Base-by-base conservation (phyloP, 2,888 invertebrate genomes). In the Trachelus tabidus region DNA sequence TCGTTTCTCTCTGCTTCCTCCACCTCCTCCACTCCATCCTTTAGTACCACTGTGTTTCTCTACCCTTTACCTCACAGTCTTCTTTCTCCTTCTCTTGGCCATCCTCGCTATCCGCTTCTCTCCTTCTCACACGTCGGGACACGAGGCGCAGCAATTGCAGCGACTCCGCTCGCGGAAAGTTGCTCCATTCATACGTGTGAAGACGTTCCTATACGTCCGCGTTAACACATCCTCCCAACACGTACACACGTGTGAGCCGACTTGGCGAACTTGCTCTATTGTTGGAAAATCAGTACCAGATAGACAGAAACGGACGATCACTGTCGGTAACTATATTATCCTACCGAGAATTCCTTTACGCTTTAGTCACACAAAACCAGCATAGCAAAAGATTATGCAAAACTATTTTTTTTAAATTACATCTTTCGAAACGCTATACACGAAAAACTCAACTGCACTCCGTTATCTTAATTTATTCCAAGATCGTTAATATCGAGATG, bases 151-250 rank as follows among this genome's bases (percentile, higher is more conserved):
- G 71, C 71, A 15, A 71, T 34, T 71, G 71, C 71, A 71, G 31
- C 71, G 71, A 33, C 71, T 71, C 12, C 12, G 33, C 34, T 71
- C 71, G 69, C 30, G 76, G 76, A 77, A 73, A 73, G 78, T 79
- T 80, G 79, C 76, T 81, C 81, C 82, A 82, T 83, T 82, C 83
- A 83, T 83, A 81, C 79, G 77, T 82, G 81, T 82, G 82, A 82
- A 82, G 81, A 83, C 81, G 80, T 82, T 80, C 75, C 76, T 78
- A 74, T 80, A 40, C 73, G 77, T 76, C 73, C 75, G 74, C 71
- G 75, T 56, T 77, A 76, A 74, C 71, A 76, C 75, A 40, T 56
- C 74, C 71, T 76, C 56, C 79, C 34, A 68, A 68, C 73, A 73
- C 74, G 68, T 76, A 73, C 71, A 69, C 69, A 75, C 75, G 68